These are phyloP conservation scores for Resseliella maxima DNA, from an alignment of 2,888 invertebrate species.

Conservation along the genomic window DNA sequence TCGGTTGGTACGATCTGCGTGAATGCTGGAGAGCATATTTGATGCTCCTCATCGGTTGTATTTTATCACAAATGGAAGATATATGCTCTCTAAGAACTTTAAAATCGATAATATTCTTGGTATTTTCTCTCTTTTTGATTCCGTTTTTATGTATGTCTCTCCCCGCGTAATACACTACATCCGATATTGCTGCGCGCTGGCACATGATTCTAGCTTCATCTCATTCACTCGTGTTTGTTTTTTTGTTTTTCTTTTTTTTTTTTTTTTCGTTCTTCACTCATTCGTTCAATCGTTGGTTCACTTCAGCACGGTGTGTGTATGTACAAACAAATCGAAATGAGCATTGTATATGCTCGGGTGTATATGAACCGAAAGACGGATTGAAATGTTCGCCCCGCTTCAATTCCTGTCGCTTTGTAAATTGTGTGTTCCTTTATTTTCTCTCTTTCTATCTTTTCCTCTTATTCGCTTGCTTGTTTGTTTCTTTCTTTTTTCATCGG, in stretches of 20 bases:
- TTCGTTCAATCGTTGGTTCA: neutral
- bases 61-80: conserved; percentile 46
- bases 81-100: conserved; percentile 38
- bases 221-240: neutral
- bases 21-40: conserved; percentile 19
- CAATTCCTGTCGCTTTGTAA: conserved; percentile 43
- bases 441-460: too few relatives aligned
- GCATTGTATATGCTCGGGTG: neutral
- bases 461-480: too few relatives aligned
- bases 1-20: neutral
- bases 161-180: conserved; percentile 37
- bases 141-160: neutral
- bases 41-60: conserved; percentile 35
- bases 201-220: neutral
- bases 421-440: conserved; percentile 15
- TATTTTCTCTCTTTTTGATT: conserved; percentile 47
- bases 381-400: neutral
- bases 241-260: too few relatives aligned
- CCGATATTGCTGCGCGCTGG: conserved; percentile 6
- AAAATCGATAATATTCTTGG: conserved; percentile 53
- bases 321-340: neutral
- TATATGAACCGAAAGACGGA: neutral
- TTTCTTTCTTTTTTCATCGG: too few relatives aligned
- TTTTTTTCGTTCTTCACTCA: neutral
- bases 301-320: neutral